These are phyloP conservation scores for cattle (Bos taurus) DNA, from an alignment of 2,113 vertebrate species.

Conservation along the genomic window DNA sequence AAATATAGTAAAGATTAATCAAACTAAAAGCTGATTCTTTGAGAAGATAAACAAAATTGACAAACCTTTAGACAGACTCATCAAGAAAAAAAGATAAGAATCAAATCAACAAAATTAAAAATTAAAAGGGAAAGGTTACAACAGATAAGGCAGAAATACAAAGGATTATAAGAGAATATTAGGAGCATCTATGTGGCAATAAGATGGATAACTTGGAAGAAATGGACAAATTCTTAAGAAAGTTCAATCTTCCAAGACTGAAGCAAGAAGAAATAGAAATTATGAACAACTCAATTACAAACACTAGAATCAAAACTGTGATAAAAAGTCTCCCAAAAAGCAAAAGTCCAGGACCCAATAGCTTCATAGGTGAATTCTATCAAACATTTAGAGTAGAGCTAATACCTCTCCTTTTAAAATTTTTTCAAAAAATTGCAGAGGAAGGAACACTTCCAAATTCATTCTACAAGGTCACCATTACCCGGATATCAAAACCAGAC, in stretches of 20 bases:
- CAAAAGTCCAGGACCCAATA: background rate
- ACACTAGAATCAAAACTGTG: background rate
- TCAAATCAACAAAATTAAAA: background rate
- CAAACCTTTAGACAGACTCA: background rate
- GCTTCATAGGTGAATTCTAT: background rate
- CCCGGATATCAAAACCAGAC: background rate
- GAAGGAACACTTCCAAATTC: background rate
- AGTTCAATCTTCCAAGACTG: background rate
- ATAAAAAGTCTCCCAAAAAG: background rate
- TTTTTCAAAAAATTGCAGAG: background rate
- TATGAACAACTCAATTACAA: background rate
- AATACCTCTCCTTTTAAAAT: background rate
- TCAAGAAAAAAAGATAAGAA: background rate
- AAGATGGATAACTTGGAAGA: background rate
- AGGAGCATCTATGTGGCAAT: background rate
- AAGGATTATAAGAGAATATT: background rate
- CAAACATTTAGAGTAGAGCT: background rate
- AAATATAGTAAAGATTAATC: background rate
- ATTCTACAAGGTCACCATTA: background rate
- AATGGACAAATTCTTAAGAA: background rate
- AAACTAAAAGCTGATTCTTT: background rate
- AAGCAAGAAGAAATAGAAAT: background rate
- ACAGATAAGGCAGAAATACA: background rate
- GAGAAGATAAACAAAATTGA: background rate
- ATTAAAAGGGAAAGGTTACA: background rate